Evolutionary conservation across 1,140 invertebrate genomes (phyloP).

Genomic region (Trialeurodes vaporariorum): DNA sequence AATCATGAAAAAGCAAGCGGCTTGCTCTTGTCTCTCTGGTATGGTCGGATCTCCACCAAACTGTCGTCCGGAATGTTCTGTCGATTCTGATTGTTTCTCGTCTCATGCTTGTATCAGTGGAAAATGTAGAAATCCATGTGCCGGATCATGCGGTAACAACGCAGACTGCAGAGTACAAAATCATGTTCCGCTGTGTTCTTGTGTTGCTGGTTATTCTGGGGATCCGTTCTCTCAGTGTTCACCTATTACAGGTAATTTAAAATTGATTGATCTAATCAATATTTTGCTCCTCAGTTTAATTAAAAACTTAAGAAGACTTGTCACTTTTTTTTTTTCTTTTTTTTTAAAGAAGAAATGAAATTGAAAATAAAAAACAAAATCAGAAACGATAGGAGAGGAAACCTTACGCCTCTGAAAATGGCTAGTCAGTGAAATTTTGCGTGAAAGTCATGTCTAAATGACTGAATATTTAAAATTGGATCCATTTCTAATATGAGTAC

Average conservation of each 20-base stretch:
- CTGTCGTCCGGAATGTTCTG: slow-evolving; percentile 43
- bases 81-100: slow-evolving; percentile 41
- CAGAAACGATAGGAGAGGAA: too few relatives aligned
- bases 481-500: too few relatives aligned
- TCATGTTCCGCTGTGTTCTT: slow-evolving; percentile 59
- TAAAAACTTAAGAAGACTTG: too few relatives aligned
- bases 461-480: too few relatives aligned
- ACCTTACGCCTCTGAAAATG: too few relatives aligned
- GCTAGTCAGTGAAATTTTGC: too few relatives aligned
- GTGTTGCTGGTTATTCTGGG: slow-evolving; percentile 46
- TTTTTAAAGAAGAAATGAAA: too few relatives aligned
- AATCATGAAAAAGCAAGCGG: slow-evolving; percentile 38
- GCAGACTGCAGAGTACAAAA: slow-evolving; percentile 61
- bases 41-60: slow-evolving; percentile 43
- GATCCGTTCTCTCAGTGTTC: slow-evolving; percentile 45
- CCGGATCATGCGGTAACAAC: slow-evolving; percentile 53
- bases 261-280: too few relatives aligned
- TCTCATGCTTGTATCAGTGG: slow-evolving; percentile 44
- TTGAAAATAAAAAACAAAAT: too few relatives aligned
- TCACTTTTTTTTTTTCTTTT: too few relatives aligned
- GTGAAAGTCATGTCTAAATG: too few relatives aligned
- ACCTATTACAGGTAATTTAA: slow-evolving; percentile 23
- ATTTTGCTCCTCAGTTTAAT: too few relatives aligned
- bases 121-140: slow-evolving; percentile 57
- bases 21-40: slow-evolving; percentile 43